Conservation (phyloP, 2,113 vertebrate species). For the Sialia sialis region DNA sequence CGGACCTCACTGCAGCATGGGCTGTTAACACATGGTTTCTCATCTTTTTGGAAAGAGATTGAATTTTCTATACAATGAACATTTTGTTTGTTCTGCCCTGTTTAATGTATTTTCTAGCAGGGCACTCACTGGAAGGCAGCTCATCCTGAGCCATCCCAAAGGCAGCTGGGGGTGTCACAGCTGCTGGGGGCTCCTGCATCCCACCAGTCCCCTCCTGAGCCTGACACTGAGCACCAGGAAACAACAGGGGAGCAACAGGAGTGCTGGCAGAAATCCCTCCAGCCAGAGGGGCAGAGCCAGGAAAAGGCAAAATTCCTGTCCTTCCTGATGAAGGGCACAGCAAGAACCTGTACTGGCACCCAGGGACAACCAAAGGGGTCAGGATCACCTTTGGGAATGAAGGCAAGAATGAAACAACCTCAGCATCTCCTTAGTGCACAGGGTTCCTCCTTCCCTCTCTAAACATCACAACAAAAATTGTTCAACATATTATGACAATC, state of each 20-base stretch:
- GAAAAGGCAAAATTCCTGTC: fast-evolving
- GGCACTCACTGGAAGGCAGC: neutral
- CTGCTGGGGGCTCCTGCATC: neutral
- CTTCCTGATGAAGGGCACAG: neutral
- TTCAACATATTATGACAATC: fast-evolving
- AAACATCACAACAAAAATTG: neutral
- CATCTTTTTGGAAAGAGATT: neutral
- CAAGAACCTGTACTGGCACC: neutral
- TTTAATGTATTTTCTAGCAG: neutral
- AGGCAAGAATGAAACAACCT: fast-evolving
- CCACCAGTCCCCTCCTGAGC: neutral
- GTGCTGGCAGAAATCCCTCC: fast-evolving
- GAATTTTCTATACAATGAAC: neutral
- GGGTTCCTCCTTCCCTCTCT: neutral
- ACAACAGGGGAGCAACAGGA: fast-evolving
- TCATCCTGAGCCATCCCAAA: fast-evolving
- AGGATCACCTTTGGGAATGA: neutral
- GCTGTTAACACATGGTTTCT: neutral
- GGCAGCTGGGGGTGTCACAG: fast-evolving
- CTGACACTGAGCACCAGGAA: fast-evolving
- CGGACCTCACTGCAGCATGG: neutral
- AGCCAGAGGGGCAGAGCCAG: fast-evolving
- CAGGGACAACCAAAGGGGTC: fast-evolving
- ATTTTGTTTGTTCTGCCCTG: neutral
- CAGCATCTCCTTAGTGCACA: neutral